A percentile compares a stretch with the other conserved stretches of the same genome.
These are phyloP conservation scores for Ophion obscuratus DNA, from an alignment of 2,888 invertebrate species.

Conservation along the genomic window DNA sequence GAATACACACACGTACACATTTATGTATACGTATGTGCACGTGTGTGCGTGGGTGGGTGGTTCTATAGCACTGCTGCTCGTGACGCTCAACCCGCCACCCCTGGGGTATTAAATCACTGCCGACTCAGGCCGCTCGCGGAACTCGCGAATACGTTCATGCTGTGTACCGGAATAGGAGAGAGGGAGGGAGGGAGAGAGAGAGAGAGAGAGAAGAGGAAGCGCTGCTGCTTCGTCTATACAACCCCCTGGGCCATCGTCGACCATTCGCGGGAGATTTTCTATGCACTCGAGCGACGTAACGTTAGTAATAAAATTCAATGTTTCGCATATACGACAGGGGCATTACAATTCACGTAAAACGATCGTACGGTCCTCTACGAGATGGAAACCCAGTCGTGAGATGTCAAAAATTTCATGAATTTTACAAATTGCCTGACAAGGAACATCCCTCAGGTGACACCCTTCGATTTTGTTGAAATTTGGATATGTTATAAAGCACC, in stretches of 20 bases:
- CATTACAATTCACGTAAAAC: slow-evolving; percentile 26
- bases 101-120: slow-evolving; percentile 71
- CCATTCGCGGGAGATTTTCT: slow-evolving; percentile 56
- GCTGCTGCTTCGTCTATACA: slow-evolving; percentile 42
- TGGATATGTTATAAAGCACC: no score
- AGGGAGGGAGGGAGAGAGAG: slow-evolving; percentile 24
- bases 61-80: slow-evolving; percentile 61
- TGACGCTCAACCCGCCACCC: slow-evolving; percentile 67
- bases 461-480: no score
- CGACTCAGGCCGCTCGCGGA: slow-evolving; percentile 62
- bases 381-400: neutral
- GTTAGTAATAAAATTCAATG: slow-evolving; percentile 51
- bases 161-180: slow-evolving; percentile 53
- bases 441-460: no score
- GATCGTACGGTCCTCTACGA: slow-evolving; percentile 4
- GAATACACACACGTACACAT: neutral
- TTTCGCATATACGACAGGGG: slow-evolving; percentile 34
- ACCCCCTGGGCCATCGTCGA: slow-evolving; percentile 56
- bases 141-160: slow-evolving; percentile 63
- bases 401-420: neutral
- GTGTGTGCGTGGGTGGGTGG: neutral
- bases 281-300: slow-evolving; percentile 38
- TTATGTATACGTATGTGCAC: neutral
- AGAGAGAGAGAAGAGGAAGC: slow-evolving; percentile 23
- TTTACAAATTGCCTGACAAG: neutral